These are phyloP conservation scores for Desoria tigrina DNA, from an alignment of 2,888 invertebrate species.

Conservation along the genomic window DNA sequence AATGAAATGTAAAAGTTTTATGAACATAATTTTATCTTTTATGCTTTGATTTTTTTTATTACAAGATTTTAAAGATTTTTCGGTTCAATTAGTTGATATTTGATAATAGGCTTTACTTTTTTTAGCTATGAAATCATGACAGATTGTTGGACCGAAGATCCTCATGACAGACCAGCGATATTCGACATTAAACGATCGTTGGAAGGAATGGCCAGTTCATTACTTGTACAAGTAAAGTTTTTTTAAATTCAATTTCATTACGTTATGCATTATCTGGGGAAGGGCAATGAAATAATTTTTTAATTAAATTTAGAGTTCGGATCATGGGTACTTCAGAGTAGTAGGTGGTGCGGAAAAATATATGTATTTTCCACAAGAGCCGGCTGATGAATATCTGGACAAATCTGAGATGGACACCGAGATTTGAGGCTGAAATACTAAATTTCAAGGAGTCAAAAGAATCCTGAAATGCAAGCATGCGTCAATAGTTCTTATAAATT, in stretches of 20 bases:
- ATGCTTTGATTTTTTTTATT: no score
- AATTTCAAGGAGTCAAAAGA: no score
- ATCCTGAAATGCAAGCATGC: no score
- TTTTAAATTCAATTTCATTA: background rate
- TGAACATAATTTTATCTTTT: no score
- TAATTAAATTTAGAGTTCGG: conserved; percentile 13
- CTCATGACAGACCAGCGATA: conserved; percentile 34
- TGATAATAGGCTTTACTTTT: no score
- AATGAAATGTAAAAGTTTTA: conserved; percentile 25
- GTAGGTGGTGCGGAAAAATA: conserved; percentile 18
- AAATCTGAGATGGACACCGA: no score
- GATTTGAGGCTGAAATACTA: no score
- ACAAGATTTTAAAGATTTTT: no score
- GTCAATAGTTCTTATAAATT: no score
- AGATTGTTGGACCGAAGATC: conserved; percentile 40
- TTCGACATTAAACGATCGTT: conserved; percentile 37
- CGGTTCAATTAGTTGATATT: no score
- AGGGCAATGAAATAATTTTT: background rate
- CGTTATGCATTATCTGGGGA: background rate
- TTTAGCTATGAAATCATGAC: conserved; percentile 35
- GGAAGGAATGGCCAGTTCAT: conserved; percentile 27
- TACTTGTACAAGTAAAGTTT: conserved; percentile 26
- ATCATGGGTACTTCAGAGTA: conserved; percentile 29
- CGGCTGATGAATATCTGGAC: background rate
- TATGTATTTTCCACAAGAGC: background rate